These are phyloP conservation scores for Lonchura striata DNA, from an alignment of 2,113 vertebrate species.

Conservation along the genomic window DNA sequence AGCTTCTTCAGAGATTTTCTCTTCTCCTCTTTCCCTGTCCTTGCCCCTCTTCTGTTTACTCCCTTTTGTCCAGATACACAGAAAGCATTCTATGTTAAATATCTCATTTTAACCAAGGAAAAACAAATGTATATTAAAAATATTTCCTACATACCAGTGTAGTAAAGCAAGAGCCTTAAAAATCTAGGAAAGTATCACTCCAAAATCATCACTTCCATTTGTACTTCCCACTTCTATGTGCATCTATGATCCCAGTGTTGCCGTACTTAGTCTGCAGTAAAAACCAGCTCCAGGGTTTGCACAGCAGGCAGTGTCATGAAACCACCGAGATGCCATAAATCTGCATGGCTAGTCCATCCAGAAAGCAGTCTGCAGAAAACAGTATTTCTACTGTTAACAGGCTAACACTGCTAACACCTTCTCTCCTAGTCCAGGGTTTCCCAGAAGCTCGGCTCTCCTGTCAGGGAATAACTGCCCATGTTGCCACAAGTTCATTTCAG, in stretches of 20 bases:
- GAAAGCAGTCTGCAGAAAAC: neutral
- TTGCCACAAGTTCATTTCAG: neutral
- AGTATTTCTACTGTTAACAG: fast-evolving
- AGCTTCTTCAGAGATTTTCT: neutral
- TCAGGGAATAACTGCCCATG: fast-evolving
- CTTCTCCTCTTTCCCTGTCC: neutral
- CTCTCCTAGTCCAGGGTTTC: neutral
- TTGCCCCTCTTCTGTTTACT: neutral
- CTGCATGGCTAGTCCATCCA: neutral
- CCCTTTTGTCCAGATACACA: neutral
- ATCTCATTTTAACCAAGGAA: neutral
- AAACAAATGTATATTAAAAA: neutral
- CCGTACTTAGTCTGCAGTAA: neutral
- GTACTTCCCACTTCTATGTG: neutral
- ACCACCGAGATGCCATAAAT: neutral
- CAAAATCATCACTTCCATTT: neutral
- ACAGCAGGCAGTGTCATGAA: neutral
- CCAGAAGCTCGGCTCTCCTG: neutral
- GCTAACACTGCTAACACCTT: neutral
- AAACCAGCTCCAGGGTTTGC: neutral
- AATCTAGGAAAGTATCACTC: neutral
- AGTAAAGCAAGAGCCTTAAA: neutral
- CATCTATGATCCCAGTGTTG: neutral
- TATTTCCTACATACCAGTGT: neutral
- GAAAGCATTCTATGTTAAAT: neutral